Percentiles rank a stretch among this genome's conserved stretches.
Evolutionary conservation across 2,797 vertebrate species (phyloP).

Genomic region (Lindbergichthys nudifrons): DNA sequence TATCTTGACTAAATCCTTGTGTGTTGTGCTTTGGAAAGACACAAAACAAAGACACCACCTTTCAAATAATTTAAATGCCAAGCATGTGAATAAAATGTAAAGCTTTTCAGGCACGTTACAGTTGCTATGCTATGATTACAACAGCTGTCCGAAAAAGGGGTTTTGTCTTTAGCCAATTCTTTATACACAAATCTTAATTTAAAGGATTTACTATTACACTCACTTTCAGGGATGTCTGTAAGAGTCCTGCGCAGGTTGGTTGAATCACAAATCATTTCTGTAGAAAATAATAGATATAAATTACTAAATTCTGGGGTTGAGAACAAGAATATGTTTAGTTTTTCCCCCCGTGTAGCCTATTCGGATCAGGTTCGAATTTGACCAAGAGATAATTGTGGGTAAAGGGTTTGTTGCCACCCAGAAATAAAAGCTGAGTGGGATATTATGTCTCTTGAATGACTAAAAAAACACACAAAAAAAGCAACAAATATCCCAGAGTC

Average conservation of each 20-base stretch:
- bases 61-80: background rate
- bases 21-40: background rate
- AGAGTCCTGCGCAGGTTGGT: too few species aligned
- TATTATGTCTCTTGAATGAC: background rate
- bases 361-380: too few species aligned
- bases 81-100: background rate
- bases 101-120: background rate
- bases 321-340: too few species aligned
- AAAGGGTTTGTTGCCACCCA: too few species aligned
- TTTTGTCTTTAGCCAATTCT: background rate
- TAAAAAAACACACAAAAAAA: background rate
- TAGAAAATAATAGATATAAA: too few species aligned
- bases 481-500: background rate
- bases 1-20: background rate
- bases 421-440: background rate
- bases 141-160: background rate
- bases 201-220: background rate
- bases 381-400: too few species aligned
- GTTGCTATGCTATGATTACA: background rate
- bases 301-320: too few species aligned
- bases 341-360: too few species aligned
- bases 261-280: too few species aligned
- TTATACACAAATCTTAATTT: background rate
- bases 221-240: background rate
- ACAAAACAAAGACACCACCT: background rate